phyloP scores from a whole-genome alignment of 64 coral and sea anemone genomes.

The Stichodactyla helianthus region DNA sequence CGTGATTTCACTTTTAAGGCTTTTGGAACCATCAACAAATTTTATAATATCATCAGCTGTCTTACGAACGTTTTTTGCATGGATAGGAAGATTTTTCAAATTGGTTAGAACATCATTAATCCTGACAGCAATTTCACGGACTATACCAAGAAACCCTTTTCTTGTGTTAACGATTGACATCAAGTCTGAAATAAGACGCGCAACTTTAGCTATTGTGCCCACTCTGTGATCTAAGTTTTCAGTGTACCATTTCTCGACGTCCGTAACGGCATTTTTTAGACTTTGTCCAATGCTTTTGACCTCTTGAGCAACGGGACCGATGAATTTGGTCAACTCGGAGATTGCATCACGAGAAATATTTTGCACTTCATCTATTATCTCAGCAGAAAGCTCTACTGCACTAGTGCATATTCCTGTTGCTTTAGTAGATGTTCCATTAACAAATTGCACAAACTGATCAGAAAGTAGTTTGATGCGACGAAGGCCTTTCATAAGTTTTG shows the following conservation, averaged over 20 bases:
- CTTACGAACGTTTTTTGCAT: conserved; percentile 51
- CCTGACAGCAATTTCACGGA: conserved; percentile 46
- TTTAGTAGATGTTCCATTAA: conserved; percentile 60
- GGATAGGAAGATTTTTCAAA: conserved; percentile 46
- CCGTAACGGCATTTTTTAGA: conserved; percentile 39
- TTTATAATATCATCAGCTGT: conserved; percentile 52
- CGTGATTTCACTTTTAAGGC: conserved; percentile 52
- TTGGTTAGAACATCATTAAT: conserved; percentile 50
- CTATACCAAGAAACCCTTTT: conserved; percentile 64
- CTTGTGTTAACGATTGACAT: conserved; percentile 64
- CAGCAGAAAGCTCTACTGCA: conserved; percentile 47
- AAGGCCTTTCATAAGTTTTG: conserved; percentile 38
- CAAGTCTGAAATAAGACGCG: conserved; percentile 57
- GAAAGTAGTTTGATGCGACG: conserved; percentile 41
- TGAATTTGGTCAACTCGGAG: conserved; percentile 40
- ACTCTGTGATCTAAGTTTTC: conserved; percentile 54
- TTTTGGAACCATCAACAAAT: conserved; percentile 47
- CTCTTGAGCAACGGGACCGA: conserved; percentile 51
- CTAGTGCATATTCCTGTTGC: conserved; percentile 49
- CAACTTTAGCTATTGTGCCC: conserved; percentile 53
- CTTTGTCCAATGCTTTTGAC: conserved; percentile 30
- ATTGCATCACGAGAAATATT: conserved; percentile 42
- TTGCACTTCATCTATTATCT: conserved; percentile 75
- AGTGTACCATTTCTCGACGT: conserved; percentile 62
- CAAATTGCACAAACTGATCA: conserved; percentile 52